phyloP scores from a whole-genome alignment of 2,888 invertebrate species.

The Pandemis cinnamomeana region DNA sequence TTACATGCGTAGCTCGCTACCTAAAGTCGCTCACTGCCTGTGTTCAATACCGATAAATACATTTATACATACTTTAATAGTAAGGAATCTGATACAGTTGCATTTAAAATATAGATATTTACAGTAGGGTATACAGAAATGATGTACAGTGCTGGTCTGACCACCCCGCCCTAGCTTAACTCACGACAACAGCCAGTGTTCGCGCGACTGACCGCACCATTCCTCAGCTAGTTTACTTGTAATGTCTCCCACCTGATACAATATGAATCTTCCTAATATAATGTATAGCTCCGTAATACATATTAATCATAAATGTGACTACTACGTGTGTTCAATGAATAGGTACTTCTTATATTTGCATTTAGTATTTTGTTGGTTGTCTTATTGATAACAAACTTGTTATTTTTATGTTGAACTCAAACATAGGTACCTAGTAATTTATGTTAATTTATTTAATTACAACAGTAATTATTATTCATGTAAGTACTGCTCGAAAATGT shows the following conservation, averaged over 20 bases:
- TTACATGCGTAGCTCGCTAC: conserved; percentile 36
- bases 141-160: conserved; percentile 1
- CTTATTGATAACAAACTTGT: conserved; percentile 36
- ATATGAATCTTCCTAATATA: conserved; percentile 39
- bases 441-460: conserved; percentile 38
- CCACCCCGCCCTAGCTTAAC: conserved; percentile 12
- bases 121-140: conserved; percentile 25
- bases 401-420: conserved; percentile 40
- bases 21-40: conserved; percentile 41
- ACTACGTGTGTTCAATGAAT: conserved; percentile 40
- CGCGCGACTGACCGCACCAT: conserved; percentile 37
- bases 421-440: conserved; percentile 41
- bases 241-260: conserved; percentile 39
- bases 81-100: conserved; percentile 36
- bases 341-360: conserved; percentile 38
- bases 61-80: conserved; percentile 37
- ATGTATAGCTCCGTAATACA: conserved; percentile 31
- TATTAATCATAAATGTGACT: conserved; percentile 35
- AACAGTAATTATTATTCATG: conserved; percentile 39
- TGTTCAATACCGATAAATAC: conserved; percentile 40
- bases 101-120: conserved; percentile 34
- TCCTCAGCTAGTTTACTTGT: conserved; percentile 36
- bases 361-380: conserved; percentile 37
- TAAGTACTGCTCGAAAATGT: conserved; percentile 3
- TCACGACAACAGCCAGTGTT: conserved; percentile 39